Base-by-base conservation (phyloP, 2,888 invertebrate species). In the Luperina nickerlii region DNA sequence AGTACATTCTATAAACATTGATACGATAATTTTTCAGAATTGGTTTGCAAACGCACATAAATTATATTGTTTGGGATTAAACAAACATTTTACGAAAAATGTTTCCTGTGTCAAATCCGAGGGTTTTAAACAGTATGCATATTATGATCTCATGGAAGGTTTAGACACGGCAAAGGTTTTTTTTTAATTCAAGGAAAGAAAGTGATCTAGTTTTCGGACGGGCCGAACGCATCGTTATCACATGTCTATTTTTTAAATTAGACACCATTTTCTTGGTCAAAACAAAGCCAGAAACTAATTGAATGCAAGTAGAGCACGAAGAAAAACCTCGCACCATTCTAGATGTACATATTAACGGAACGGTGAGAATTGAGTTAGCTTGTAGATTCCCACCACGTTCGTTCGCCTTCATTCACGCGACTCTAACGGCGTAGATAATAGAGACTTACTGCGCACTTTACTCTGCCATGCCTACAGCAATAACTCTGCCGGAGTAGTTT, bases 401-500 rank as follows among this genome's bases (percentile, higher is more conserved):
- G 92, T 92, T 92, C 94, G 94, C 94, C 95, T 96, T 95, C 95
- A 95, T 96, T 96, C 96, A 92, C 95, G 95, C 95, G 95, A 96
- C 95, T 96, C 95, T 96, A 96, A 96, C 96, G 95, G 95, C 94
- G 95, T 91, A 95, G 96, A 96, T 96, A 96, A 96, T 96, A 95
- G 95, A 96, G 96, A 96, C 96, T 96, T 96, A 96, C 96, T 95
- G 96, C 95, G 95, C 95, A 95, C 96, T 96, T 96, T 95, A 96
- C 95, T 95, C 90, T 92, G 87, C 94, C 92, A 94, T 95, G 95
- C 95, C 94, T 94, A 95, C 92, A 93, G 95, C 94, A 94, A 96
- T 96, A 96, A 96, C 92, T 95, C 94, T 93, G 90, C 69, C 89
- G 82, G 92, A 93, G 94, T 94, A 96, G 95, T 95, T 95, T 93